phyloP scores from a whole-genome alignment of 2,797 vertebrate genomes.

The Platyrinchus mystaceus region DNA sequence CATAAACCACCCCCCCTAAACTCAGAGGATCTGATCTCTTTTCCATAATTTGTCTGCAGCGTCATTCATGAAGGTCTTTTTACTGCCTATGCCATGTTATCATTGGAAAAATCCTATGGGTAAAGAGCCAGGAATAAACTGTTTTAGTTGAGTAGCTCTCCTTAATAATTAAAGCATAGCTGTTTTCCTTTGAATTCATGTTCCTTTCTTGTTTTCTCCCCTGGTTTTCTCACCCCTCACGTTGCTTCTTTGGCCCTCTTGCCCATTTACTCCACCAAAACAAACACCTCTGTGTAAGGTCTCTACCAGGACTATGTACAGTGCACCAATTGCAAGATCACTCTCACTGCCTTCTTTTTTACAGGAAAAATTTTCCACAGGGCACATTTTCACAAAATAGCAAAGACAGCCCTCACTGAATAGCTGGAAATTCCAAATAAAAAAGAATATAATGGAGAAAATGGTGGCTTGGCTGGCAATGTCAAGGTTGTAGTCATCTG shows the following conservation, averaged over 20 bases:
- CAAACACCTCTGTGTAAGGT: not conserved
- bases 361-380: not conserved
- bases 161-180: not conserved
- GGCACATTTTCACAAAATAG: not conserved
- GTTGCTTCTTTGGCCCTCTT: not conserved
- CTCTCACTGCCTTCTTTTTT: not conserved
- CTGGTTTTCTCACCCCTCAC: not conserved
- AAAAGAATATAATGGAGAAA: not conserved
- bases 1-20: not conserved
- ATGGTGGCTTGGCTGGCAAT: not conserved
- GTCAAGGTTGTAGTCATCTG: not conserved
- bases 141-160: not conserved
- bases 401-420: not conserved
- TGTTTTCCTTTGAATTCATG: not conserved
- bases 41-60: not conserved
- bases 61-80: not conserved
- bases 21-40: not conserved
- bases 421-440: not conserved
- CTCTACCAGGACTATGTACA: not conserved
- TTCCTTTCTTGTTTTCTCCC: not conserved
- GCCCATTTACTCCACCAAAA: not conserved
- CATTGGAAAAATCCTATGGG: not conserved
- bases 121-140: not conserved
- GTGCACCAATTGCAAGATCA: not conserved
- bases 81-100: not conserved